Base-by-base conservation (phyloP, 1,140 invertebrate genomes). In the Belonocnema kinseyi region DNA sequence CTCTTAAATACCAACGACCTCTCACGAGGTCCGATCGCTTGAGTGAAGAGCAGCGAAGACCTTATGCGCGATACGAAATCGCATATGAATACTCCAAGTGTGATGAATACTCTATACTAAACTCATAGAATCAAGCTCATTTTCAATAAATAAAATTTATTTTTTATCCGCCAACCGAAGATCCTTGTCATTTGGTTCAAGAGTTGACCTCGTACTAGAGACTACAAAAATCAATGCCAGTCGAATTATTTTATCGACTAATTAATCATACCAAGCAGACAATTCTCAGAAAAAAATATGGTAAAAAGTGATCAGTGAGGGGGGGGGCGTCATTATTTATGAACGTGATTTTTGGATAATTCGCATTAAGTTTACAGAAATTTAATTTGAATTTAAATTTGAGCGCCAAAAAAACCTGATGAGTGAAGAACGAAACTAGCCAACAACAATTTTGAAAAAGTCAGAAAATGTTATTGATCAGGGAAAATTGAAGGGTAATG, bases 181-280 rank as follows among this genome's bases (percentile, higher is more conserved):
- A 80, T 80, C 77, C 73, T 73, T 83, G 75, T 76, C 78, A 80
- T 83, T 80, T 83, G 77, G 81, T 83, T 80, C 81, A 82, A 77
- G 81, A 79, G 77, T 78, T 76, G 81, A 77, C 81, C 78, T 82
- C 79, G 78, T 58, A 21, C 76, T 76, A 75, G 78, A 77, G 81
- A 81, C 75, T 81, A 56, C 73, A 50, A 56, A 75, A 76, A 76
- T 58, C 77, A 82, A 79, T 79, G 77, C 74, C 77, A 66, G 26
- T 10, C 19, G 1, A 56, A 19, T 13, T 13, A 12, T n/a, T 19
- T 56, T 56, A 56, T n/a, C 6, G 19, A 56, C 13, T 16, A 56
- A 56, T 13, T 19, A 56, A 79, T 79, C 73, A 71, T 75, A 71
- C 77, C 71, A 79, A 79, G 2, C 26, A 33, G 26, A 2, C 26